Evolutionary conservation across 2,113 vertebrate species (phyloP).

Genomic region (Bubo blakistoni): DNA sequence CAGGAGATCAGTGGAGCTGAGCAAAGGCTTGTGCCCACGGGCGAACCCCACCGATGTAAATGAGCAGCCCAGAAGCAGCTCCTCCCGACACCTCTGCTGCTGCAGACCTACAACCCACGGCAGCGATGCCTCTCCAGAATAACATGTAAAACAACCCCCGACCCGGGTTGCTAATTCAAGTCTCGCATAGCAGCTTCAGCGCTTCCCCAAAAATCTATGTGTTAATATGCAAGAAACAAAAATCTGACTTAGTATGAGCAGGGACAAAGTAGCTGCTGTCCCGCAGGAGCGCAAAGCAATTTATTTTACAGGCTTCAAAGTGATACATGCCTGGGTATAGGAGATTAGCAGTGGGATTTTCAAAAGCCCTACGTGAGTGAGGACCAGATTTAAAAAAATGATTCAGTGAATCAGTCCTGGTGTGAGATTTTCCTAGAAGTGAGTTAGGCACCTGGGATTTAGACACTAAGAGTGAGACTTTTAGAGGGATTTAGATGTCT

Average conservation of each 20-base stretch:
- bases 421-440: slow-evolving; percentile 55
- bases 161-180: background rate
- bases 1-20: slow-evolving; percentile 15
- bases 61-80: background rate
- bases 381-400: background rate
- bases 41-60: background rate
- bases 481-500: slow-evolving; percentile 55
- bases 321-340: slow-evolving; percentile 18
- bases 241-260: background rate
- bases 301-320: slow-evolving; percentile 42
- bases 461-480: slow-evolving; percentile 40
- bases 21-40: background rate
- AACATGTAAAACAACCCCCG: background rate
- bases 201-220: background rate
- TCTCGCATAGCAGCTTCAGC: background rate
- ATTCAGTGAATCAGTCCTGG: background rate
- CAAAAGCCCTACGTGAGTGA: slow-evolving; percentile 12
- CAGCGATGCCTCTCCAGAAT: background rate
- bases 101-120: background rate
- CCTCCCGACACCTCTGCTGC: background rate
- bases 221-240: slow-evolving; percentile 11
- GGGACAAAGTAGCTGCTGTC: slow-evolving; percentile 21
- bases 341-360: slow-evolving; percentile 60
- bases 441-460: slow-evolving; percentile 58
- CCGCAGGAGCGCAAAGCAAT: slow-evolving; percentile 26